Evolutionary conservation across 2,113 vertebrate genomes (phyloP).

Genomic region (Acrocephalus kingi): DNA sequence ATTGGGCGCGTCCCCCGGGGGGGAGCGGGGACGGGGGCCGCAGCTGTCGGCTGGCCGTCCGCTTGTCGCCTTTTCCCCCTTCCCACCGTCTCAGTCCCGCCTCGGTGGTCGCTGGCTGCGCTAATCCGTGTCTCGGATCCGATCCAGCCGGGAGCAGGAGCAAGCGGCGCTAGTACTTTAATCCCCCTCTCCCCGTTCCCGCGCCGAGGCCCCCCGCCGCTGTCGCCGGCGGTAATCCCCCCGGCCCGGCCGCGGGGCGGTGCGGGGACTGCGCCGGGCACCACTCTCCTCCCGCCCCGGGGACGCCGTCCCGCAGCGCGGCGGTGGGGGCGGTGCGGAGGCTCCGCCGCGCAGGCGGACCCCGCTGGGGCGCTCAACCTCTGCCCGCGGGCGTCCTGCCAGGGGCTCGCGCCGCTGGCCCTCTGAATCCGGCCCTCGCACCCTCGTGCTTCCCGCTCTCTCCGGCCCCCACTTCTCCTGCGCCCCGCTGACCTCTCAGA

Average conservation of each 20-base stretch:
- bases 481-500: not conserved
- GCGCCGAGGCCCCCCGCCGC: not conserved
- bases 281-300: not conserved
- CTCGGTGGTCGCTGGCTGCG: not conserved
- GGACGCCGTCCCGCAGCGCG: too few relatives aligned
- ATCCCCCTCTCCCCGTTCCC: not conserved
- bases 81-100: not conserved
- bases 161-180: not conserved
- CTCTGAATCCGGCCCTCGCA: too few relatives aligned
- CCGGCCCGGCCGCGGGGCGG: too few relatives aligned
- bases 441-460: not conserved
- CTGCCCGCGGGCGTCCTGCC: not conserved
- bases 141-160: not conserved
- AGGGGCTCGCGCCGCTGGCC: too few relatives aligned
- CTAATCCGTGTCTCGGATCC: conserved; percentile 6
- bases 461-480: fast-evolving
- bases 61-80: not conserved
- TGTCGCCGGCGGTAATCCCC: not conserved
- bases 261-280: too few relatives aligned
- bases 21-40: not conserved
- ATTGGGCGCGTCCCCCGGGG: too few relatives aligned
- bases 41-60: not conserved
- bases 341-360: too few relatives aligned
- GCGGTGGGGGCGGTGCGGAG: too few relatives aligned
- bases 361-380: not conserved